Base-by-base conservation (phyloP, 2,888 invertebrate species). In the Luperina nickerlii region DNA sequence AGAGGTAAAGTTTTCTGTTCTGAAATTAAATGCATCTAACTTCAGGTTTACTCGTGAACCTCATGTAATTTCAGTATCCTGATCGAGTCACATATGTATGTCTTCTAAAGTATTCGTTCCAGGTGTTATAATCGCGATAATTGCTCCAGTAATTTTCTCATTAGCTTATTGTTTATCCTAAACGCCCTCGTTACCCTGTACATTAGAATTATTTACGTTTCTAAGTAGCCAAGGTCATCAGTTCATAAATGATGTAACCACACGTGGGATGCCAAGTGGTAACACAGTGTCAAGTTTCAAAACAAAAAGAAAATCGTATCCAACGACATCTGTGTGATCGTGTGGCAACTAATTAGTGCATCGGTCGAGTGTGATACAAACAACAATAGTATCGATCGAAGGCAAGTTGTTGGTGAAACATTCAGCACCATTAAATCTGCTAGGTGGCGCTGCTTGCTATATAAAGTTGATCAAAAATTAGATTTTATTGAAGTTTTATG, bases 251-350 rank as follows among this genome's bases (percentile, higher is more conserved):
- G 89, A 92, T 89, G 90, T 91, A 91, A 92, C 79, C 79, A 84
- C 85, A 87, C 78, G 90, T 89, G 87, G 88, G 89, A 82, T 89
- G 89, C 81, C 90, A 86, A 88, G 73, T 83, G 77, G 79, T 78
- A 81, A 48, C 74, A 85, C 71, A 75, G 82, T 84, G 74, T 87
- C 87, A 74, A 70, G 72, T 87, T 87, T 81, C 85, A 86, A 79
- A 87, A 85, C 78, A 88, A 82, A 78, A 74, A 48, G n/a, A 73
- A 75, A 79, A 65, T 67, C 51, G 11, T 45, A 65, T 67, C 66
- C 75, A 90, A 87, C 87, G 92, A 90, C 92, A 92, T 92, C 92
- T 92, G 63, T 88, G 75, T 65, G 65, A 69, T 73, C n/a, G 42
- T 51, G 24, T 24, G 9, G 74, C 27, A 88, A 91, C 91, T 86